Conservation (phyloP, 2,113 vertebrate species). For the Rattus rattus region DNA sequence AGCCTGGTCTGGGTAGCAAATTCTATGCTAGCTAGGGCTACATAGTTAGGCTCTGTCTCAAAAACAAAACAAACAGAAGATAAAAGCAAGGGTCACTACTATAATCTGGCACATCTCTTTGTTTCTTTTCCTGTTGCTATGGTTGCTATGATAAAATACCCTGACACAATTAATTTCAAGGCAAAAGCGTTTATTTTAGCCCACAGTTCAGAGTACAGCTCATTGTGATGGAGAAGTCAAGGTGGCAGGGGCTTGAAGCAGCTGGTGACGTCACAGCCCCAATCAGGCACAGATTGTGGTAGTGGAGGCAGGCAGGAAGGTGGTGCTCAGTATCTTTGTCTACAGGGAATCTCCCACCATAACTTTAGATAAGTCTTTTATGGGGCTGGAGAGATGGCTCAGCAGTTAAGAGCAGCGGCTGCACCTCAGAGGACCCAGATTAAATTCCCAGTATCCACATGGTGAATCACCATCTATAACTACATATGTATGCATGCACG, state of each 20-base stretch:
- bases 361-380: neutral
- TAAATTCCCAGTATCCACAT: neutral
- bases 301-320: neutral
- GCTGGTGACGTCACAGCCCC: neutral
- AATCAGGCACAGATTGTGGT: neutral
- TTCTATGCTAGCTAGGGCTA: neutral
- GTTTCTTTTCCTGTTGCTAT: neutral
- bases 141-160: neutral
- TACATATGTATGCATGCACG: neutral
- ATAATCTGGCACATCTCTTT: neutral
- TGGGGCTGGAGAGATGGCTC: neutral
- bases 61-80: neutral
- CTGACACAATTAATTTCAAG: neutral
- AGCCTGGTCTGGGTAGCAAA: neutral
- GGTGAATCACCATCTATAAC: too few relatives aligned
- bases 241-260: neutral
- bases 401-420: neutral
- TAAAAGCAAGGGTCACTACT: neutral
- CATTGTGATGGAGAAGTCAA: neutral
- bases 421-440: neutral
- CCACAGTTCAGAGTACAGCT: neutral
- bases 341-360: neutral
- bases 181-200: neutral
- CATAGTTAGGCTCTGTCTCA: neutral
- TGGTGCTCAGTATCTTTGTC: neutral